phyloP scores from a whole-genome alignment of 2,797 vertebrate genomes.

The Chloroceryle amazona region DNA sequence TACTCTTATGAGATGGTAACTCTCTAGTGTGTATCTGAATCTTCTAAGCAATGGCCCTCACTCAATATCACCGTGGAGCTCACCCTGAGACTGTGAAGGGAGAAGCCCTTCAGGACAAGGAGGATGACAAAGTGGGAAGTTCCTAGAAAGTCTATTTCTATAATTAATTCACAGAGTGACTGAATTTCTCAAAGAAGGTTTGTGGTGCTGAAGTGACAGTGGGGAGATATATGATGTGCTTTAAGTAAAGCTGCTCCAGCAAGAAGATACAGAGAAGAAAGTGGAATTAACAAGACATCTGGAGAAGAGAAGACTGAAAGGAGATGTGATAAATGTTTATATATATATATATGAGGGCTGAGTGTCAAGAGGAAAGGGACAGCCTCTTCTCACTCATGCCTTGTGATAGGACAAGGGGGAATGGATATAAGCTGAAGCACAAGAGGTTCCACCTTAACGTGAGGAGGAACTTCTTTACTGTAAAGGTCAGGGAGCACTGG shows the following conservation, averaged over 20 bases:
- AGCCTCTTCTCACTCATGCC: too few relatives aligned
- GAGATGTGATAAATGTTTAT: too few relatives aligned
- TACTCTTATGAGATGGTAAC: background rate
- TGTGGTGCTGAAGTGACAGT: background rate
- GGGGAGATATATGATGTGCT: background rate
- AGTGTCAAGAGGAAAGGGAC: too few relatives aligned
- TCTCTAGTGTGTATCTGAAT: background rate
- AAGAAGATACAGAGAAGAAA: background rate
- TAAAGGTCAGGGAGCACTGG: too few relatives aligned
- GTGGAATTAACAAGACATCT: background rate
- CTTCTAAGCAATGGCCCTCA: background rate
- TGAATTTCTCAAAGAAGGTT: background rate
- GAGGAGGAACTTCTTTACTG: too few relatives aligned
- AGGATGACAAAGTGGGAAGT: background rate
- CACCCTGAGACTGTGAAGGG: background rate
- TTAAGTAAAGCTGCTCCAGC: background rate
- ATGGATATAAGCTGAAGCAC: too few relatives aligned
- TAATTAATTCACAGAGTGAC: background rate
- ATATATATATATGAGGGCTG: too few relatives aligned
- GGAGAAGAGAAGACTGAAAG: too few relatives aligned
- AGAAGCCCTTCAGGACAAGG: background rate
- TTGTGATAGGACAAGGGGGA: too few relatives aligned
- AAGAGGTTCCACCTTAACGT: too few relatives aligned
- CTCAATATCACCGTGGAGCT: background rate
- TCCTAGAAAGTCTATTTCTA: background rate